Conservation (phyloP, 2,113 vertebrate species). For the Nyctereutes procyonoides region DNA sequence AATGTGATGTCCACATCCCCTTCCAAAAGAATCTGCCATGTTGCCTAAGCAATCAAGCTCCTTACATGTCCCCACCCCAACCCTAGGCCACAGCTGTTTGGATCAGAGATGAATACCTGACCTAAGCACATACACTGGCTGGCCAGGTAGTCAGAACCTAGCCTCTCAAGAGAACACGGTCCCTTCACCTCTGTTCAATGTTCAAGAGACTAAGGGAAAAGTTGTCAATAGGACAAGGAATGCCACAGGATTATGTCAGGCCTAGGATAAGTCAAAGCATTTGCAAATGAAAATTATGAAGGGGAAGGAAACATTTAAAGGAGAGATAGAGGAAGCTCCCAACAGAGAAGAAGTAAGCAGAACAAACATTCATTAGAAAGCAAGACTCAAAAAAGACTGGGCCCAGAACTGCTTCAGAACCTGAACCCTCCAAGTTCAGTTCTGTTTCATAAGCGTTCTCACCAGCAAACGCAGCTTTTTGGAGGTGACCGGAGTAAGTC, state of each 20-base stretch:
- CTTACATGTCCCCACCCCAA: background rate
- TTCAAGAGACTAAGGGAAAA: background rate
- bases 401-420: background rate
- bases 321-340: background rate
- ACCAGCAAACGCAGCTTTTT: slow-evolving; percentile 8
- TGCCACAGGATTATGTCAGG: background rate
- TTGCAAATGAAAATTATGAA: background rate
- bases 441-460: background rate
- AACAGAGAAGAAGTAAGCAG: background rate
- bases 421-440: background rate
- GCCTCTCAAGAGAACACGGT: background rate
- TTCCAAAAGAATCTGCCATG: background rate
- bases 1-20: background rate
- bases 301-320: background rate
- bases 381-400: background rate
- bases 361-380: background rate
- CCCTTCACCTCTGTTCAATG: background rate
- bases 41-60: background rate
- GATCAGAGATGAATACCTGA: background rate
- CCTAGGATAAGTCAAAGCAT: background rate
- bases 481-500: background rate
- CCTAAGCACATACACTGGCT: background rate
- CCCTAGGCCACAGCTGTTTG: background rate
- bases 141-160: background rate
- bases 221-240: background rate